Evolutionary conservation across 2,888 invertebrate species (phyloP).

Genomic region (Tetranychus piercei): DNA sequence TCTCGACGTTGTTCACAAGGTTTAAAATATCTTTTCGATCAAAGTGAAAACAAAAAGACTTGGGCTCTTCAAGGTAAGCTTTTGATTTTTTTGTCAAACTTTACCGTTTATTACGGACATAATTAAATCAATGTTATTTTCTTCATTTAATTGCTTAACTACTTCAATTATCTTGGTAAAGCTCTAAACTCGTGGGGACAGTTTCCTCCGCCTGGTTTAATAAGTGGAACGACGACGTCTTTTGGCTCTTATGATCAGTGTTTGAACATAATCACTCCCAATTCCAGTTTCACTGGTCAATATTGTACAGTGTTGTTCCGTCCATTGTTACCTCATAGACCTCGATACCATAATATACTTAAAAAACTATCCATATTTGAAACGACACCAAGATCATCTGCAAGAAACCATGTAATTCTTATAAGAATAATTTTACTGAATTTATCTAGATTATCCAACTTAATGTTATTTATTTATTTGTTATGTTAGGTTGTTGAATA

Average conservation of each 20-base stretch:
- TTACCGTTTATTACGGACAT: background rate
- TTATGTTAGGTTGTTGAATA: slow-evolving; percentile 4
- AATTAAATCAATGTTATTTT: too few relatives aligned
- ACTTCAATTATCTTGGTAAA: background rate
- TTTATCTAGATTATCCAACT: too few relatives aligned
- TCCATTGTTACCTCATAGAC: slow-evolving; percentile 12
- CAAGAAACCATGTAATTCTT: background rate
- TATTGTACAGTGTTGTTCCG: slow-evolving; percentile 13
- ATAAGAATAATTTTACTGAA: too few relatives aligned
- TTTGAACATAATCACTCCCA: slow-evolving; percentile 2
- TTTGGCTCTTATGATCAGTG: slow-evolving; percentile 21
- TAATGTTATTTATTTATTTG: background rate
- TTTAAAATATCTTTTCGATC: background rate
- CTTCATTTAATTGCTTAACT: background rate
- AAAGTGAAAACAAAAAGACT: background rate
- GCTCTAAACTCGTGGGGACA: slow-evolving; percentile 19
- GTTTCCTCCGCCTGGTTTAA: slow-evolving; percentile 17
- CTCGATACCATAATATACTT: slow-evolving; percentile 12
- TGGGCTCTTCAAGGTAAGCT: background rate
- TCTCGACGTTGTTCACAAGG: background rate
- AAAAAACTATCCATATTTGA: background rate
- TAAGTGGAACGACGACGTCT: slow-evolving; percentile 16
- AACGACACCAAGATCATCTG: background rate
- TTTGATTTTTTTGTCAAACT: background rate
- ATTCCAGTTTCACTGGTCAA: background rate